These are phyloP conservation scores for Epinephelus moara DNA, from an alignment of 2,113 vertebrate species.

Conservation along the genomic window DNA sequence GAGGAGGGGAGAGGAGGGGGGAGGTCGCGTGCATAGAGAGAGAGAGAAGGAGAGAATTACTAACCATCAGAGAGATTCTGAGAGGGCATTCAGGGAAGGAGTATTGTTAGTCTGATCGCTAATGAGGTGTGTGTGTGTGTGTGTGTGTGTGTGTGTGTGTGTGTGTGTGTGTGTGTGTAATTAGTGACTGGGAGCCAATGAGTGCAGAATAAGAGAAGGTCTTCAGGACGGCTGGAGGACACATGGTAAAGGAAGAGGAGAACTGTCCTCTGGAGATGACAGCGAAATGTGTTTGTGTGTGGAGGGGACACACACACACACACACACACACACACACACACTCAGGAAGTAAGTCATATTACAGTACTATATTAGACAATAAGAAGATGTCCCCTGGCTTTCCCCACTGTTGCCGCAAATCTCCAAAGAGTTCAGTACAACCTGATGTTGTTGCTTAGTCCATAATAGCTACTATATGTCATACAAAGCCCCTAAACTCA, in stretches of 20 bases:
- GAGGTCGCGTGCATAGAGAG: slow-evolving; percentile 11
- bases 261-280: slow-evolving; percentile 74
- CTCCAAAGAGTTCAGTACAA: slow-evolving; percentile 24
- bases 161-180: slow-evolving; percentile 62
- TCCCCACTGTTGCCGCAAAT: not conserved
- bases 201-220: slow-evolving; percentile 58
- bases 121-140: slow-evolving; percentile 64
- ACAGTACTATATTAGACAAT: not conserved
- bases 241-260: slow-evolving; percentile 70
- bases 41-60: slow-evolving; percentile 53
- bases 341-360: slow-evolving; percentile 37
- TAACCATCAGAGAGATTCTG: slow-evolving; percentile 61
- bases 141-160: slow-evolving; percentile 33
- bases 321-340: too few relatives aligned
- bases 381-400: not conserved
- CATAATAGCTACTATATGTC: not conserved
- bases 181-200: slow-evolving; percentile 59
- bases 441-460: slow-evolving; percentile 22
- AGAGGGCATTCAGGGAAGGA: slow-evolving; percentile 56
- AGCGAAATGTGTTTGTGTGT: slow-evolving; percentile 39
- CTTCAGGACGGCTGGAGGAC: slow-evolving; percentile 74
- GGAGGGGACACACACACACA: too few relatives aligned
- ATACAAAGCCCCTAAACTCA: not conserved
- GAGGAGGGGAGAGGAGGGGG: too few relatives aligned
- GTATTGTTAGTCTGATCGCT: slow-evolving; percentile 67